Conservation (phyloP, 1,140 invertebrate genomes). For the Drosophila auraria region DNA sequence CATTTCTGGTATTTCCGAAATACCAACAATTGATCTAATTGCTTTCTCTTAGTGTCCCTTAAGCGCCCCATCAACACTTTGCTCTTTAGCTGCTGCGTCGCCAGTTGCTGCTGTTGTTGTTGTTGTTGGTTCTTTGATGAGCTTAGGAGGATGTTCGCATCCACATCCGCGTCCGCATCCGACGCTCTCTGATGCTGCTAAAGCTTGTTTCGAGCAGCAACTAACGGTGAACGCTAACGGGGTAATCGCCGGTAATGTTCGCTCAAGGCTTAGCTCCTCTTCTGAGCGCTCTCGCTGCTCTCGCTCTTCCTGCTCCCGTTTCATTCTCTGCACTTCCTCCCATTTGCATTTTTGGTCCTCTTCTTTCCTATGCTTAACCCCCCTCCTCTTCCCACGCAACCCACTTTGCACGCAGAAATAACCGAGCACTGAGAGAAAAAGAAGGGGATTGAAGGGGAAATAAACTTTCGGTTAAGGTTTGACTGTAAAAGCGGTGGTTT, state of each 20-base stretch:
- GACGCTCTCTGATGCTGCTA: conserved; percentile 2
- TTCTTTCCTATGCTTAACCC: too few relatives aligned
- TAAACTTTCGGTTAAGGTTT: too few relatives aligned
- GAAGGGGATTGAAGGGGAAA: too few relatives aligned
- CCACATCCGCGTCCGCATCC: conserved; percentile 29
- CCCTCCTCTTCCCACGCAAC: neutral
- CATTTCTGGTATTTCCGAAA: too few relatives aligned
- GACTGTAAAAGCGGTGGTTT: too few relatives aligned
- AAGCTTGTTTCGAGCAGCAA: conserved; percentile 55
- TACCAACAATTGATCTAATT: neutral
- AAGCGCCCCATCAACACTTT: conserved; percentile 22
- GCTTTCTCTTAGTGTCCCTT: conserved; percentile 6
- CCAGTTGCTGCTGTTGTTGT: neutral
- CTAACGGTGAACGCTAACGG: conserved; percentile 67
- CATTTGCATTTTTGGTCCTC: conserved; percentile 23
- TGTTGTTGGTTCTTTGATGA: conserved; percentile 34
- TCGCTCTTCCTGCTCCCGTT: neutral
- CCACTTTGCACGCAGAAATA: conserved; percentile 73
- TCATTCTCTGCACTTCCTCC: conserved; percentile 18
- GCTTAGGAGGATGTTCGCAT: conserved; percentile 37
- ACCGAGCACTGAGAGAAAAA: conserved; percentile 1
- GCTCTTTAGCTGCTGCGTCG: neutral
- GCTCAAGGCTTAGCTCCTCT: conserved; percentile 62
- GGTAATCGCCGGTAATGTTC: conserved; percentile 76
- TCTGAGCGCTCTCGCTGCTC: conserved; percentile 11